Evolutionary conservation across 1,140 invertebrate species (phyloP).

Genomic region (Whitmania pigra): DNA sequence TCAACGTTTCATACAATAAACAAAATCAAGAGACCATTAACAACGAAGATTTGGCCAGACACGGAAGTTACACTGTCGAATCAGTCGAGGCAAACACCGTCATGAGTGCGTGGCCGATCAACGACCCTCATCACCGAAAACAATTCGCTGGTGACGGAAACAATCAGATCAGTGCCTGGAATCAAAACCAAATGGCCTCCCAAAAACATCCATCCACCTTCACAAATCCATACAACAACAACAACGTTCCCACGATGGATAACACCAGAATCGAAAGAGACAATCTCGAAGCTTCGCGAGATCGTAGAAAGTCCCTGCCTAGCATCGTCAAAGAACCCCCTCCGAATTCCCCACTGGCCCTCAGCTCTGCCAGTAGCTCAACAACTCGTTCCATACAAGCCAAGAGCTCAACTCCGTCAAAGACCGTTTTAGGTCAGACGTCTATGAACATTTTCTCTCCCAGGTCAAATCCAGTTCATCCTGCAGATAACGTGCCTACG

Average conservation of each 20-base stretch:
- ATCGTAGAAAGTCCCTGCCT: slow-evolving; percentile 37
- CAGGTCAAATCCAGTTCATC: slow-evolving; percentile 12
- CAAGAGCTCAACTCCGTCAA: neutral
- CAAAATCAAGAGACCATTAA: too few species aligned
- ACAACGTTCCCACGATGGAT: neutral
- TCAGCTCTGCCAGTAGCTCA: neutral
- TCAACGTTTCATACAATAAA: too few species aligned
- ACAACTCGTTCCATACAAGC: neutral
- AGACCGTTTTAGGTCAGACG: neutral
- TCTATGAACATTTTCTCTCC: neutral
- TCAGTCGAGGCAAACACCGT: slow-evolving; percentile 7
- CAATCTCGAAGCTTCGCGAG: neutral
- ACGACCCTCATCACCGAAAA: neutral
- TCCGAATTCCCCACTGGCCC: neutral
- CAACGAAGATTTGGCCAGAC: neutral
- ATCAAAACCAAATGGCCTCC: neutral
- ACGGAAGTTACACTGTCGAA: neutral
- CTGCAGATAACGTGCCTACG: slow-evolving; percentile 16
- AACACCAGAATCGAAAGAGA: neutral
- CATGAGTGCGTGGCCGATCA: neutral
- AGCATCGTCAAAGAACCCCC: slow-evolving; percentile 21
- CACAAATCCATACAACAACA: neutral
- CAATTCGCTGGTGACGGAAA: too few species aligned
- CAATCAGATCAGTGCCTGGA: neutral
- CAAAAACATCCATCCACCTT: neutral